These are phyloP conservation scores for Agapostemon virescens DNA, from an alignment of 2,888 invertebrate genomes.

Conservation along the genomic window DNA sequence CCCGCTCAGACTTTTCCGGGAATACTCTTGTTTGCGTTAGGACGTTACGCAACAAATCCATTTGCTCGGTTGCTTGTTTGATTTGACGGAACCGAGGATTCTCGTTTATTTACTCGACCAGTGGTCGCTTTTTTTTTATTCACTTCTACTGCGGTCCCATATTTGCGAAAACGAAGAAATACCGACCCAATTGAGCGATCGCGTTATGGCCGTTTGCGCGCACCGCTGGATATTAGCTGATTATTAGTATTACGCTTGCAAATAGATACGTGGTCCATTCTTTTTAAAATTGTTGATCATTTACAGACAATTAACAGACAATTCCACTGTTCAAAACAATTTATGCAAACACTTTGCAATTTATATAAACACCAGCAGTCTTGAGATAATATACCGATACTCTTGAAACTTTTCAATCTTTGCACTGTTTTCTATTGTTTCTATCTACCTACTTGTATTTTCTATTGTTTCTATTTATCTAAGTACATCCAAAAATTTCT, in stretches of 20 bases:
- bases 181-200: neutral
- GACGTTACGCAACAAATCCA: constrained; percentile 2
- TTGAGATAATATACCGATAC: no score
- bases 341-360: no score
- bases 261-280: neutral
- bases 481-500: no score
- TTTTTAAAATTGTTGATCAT: neutral
- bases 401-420: no score
- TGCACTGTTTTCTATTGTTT: no score
- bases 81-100: no score
- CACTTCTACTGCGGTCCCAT: neutral
- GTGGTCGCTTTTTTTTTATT: neutral
- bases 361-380: no score
- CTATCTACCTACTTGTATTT: no score
- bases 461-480: no score
- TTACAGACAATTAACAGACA: neutral
- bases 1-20: neutral
- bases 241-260: neutral
- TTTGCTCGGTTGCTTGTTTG: neutral
- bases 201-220: neutral
- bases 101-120: neutral
- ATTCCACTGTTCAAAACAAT: neutral
- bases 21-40: neutral
- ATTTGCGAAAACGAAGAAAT: neutral
- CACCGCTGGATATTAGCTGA: neutral